Evolutionary conservation across 2,113 vertebrate genomes (phyloP), one percentile per base, ranked within the genome.

Genomic region (Pachypanchax playfairii): DNA sequence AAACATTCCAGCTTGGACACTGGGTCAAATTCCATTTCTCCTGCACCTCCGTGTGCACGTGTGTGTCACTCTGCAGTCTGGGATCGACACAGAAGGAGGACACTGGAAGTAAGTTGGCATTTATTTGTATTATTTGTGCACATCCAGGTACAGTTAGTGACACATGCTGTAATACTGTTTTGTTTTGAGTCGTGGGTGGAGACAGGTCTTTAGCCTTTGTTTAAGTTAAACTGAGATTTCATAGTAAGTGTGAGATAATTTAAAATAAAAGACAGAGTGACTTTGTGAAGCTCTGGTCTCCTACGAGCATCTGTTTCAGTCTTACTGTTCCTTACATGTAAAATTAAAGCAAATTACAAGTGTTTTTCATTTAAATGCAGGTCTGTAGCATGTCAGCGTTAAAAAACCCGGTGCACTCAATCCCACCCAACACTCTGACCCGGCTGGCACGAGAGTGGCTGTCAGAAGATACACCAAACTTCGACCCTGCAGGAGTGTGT

Each of bases 381-480:
- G 25, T 15, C n/a, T 14, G 4, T 20, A 85, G 66, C 14, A 91
- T 89, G 87, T 17, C 47, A 14, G 7, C 10, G 0, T 28, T 46
- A 24, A 63, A 11, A 28, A 49, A 59, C 24, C 17, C 33, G 10
- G 65, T 58, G 1, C 62, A 87, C 22, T 66, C 88, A 1, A 75
- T 95, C 59, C 92, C 93, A 1, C 76, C 87, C 1, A 64, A 79
- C 38, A 67, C 83, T 0, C 73, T 95, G 72, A 82, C 61, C 9
- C 24, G 71, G 22, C 81, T 95, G 68, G 94, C 87, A 0, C 79
- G 25, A n/a, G 77, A 88, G 28, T 95, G 94, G 94, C 83, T 95
- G 54, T 84, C 24, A 10, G 94, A 96, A 65, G 94, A 96, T 80
- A 91, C 91, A 0, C 93, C 94, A 0, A 84, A 88, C 75, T 90